Percentiles rank a stretch among this genome's conserved stretches.
Evolutionary conservation across 2,797 vertebrate species (phyloP).

Genomic region (Phataginus tricuspis): DNA sequence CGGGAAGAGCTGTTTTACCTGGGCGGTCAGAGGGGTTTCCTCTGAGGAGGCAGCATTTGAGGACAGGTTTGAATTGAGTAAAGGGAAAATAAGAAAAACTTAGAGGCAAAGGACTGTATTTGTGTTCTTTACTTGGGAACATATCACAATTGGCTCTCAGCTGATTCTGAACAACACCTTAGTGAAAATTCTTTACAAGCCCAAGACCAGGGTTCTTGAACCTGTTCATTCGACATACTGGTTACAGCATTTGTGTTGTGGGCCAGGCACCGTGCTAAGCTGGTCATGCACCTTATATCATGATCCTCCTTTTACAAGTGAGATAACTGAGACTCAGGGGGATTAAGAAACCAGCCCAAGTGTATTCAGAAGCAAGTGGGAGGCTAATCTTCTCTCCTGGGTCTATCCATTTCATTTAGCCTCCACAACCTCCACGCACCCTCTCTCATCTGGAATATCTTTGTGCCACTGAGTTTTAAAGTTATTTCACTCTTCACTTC

Average conservation of each 20-base stretch:
- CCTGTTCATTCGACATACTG: neutral
- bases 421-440: neutral
- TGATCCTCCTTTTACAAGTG: neutral
- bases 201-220: neutral
- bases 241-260: neutral
- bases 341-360: neutral
- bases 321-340: neutral
- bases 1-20: neutral
- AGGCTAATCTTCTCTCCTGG: neutral
- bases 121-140: slow-evolving; percentile 2
- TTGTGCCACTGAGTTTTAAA: neutral
- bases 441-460: neutral
- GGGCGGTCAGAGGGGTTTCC: neutral
- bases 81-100: neutral
- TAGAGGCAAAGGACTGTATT: neutral
- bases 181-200: neutral
- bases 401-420: neutral
- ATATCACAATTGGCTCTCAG: neutral
- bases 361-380: neutral
- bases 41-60: neutral
- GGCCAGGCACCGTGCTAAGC: neutral
- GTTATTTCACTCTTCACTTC: neutral
- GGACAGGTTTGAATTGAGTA: neutral
- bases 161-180: neutral
- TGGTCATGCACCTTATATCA: neutral